Evolutionary conservation across 2,113 vertebrate genomes (phyloP).

Genomic region (Gasterosteus aculeatus): DNA sequence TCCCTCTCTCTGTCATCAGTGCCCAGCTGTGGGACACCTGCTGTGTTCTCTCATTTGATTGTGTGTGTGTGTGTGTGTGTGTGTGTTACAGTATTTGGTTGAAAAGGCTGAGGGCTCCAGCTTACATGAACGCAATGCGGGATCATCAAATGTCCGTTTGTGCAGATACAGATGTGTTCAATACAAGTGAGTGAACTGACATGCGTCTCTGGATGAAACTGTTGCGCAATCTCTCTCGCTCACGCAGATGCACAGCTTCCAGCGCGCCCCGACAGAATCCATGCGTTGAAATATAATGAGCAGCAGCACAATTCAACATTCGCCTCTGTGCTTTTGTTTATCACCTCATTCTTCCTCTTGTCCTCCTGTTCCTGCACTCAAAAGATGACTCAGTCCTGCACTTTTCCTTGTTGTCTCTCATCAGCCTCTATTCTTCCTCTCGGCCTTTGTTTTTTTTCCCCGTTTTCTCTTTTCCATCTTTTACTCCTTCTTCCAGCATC

Average conservation of each 20-base stretch:
- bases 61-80: conserved; percentile 36
- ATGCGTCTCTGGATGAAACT: conserved; percentile 48
- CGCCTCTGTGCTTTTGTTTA: conserved; percentile 54
- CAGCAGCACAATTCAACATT: conserved; percentile 47
- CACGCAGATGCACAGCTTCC: background rate
- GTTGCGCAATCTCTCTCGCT: conserved; percentile 31
- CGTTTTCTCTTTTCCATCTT: background rate
- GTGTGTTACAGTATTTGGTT: conserved; percentile 27
- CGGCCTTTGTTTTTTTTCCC: background rate
- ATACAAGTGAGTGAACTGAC: conserved; percentile 55
- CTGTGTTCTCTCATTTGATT: conserved; percentile 61
- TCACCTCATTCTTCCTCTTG: conserved; percentile 35
- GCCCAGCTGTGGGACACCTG: conserved; percentile 64
- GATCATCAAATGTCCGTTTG: conserved; percentile 22
- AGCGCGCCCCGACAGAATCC: conserved; percentile 38
- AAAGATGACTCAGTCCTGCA: conserved; percentile 34
- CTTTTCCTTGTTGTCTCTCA: conserved; percentile 1
- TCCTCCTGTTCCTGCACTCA: conserved; percentile 42
- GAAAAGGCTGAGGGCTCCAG: conserved; percentile 3
- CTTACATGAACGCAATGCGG: background rate
- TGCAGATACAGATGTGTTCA: conserved; percentile 37
- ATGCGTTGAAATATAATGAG: conserved; percentile 54
- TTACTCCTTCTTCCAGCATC: background rate
- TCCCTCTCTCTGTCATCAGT: conserved; percentile 63
- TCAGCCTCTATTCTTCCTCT: background rate